Base-by-base conservation (phyloP, 2,888 invertebrate genomes). In the Xanthorhoe spadicearia region DNA sequence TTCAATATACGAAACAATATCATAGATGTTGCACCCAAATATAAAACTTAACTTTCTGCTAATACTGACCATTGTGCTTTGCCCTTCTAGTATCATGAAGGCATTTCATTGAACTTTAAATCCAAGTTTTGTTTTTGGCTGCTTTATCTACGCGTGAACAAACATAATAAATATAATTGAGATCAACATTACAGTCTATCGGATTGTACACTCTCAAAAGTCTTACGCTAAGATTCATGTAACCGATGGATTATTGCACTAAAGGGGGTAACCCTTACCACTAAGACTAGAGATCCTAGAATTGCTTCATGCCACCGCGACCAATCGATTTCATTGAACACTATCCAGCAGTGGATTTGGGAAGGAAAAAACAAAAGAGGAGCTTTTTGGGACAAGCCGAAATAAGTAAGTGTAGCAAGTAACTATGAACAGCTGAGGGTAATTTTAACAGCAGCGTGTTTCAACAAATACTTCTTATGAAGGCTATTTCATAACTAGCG, bases 191-290 rank as follows among this genome's bases (percentile, higher is more conserved):
- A 92, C 89, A 91, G 90, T 91, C 92, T 92, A 91, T 89, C 83
- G 84, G 89, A 88, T 90, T 91, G 91, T 92, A 91, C 89, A 92
- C 83, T 85, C 82, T 86, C 83, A 88, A 89, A 89, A 87, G 84
- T 90, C 87, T 88, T 90, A 77, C 77, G 71, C 70, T 72, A 71
- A 69, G 58, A 70, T 65, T 68, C 65, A 70, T 72, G 76, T 74
- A 82, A 77, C 72, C 61, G 64, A 57, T 58, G 57, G 68, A 76
- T 86, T 87, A 89, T 89, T 89, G 89, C 89, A 83, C 86, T 90
- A 87, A 85, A 86, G 71, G 73, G 81, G 57, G 71, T 52, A 28
- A 64, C 73, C 74, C 65, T 64, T 72, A 70, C 70, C 66, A 64
- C 71, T 73, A 68, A 43, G 13, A 43, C 38, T 43, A 43, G 13